Evolutionary conservation across 2,113 vertebrate species (phyloP).

Genomic region (Noctilio leporinus): DNA sequence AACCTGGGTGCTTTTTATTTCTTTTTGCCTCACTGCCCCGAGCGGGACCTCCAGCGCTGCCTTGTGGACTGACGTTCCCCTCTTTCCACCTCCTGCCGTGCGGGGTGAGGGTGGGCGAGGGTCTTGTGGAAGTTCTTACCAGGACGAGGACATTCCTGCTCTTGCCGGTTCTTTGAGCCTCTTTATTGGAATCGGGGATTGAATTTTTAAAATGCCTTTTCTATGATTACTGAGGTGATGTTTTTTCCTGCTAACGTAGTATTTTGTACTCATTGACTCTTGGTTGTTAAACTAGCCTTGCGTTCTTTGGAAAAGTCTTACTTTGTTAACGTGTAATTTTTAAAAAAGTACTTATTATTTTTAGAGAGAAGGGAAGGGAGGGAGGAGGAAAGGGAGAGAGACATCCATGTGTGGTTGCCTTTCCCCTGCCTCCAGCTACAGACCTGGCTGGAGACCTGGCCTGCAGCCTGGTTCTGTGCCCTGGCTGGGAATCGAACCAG

Average conservation of each 20-base stretch:
- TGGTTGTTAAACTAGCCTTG: neutral
- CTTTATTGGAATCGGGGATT: neutral
- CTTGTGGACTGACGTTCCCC: rapidly evolving
- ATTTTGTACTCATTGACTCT: neutral
- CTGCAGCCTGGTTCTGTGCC: too few relatives aligned
- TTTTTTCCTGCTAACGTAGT: neutral
- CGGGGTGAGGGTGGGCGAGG: too few relatives aligned
- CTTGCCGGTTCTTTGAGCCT: neutral
- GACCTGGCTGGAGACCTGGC: too few relatives aligned
- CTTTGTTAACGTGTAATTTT: neutral
- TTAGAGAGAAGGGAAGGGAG: too few relatives aligned
- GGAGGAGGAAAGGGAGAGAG: too few relatives aligned
- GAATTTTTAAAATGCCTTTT: neutral
- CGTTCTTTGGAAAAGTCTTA: neutral
- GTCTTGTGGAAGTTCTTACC: neutral
- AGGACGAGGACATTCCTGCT: neutral
- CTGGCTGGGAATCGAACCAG: too few relatives aligned
- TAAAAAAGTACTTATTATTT: too few relatives aligned
- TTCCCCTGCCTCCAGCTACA: too few relatives aligned
- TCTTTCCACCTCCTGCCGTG: too few relatives aligned
- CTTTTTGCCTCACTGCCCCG: neutral
- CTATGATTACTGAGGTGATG: neutral
- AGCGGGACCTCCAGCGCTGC: rapidly evolving
- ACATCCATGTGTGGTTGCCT: too few relatives aligned
- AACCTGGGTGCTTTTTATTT: too few relatives aligned